These are phyloP conservation scores for Melinaea marsaeus DNA, from an alignment of 2,888 invertebrate species.

Conservation along the genomic window DNA sequence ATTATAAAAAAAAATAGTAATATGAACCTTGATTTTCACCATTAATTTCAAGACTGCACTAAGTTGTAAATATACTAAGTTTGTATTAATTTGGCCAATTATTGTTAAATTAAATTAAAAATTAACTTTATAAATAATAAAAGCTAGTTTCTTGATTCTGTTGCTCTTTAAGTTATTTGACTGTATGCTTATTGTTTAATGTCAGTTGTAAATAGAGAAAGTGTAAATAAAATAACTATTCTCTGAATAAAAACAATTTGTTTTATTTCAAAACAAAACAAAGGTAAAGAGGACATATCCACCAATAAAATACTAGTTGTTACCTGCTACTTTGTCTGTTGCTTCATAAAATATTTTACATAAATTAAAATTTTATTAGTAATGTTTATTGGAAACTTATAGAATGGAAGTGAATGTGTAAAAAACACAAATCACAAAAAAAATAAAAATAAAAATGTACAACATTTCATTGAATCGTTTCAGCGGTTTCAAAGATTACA, in stretches of 20 bases:
- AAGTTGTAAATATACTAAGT: slow-evolving; percentile 56
- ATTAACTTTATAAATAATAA: slow-evolving; percentile 23
- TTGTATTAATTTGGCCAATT: slow-evolving; percentile 12
- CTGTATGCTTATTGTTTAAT: slow-evolving; percentile 45
- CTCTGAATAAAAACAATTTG: slow-evolving; percentile 54
- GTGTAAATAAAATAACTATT: slow-evolving; percentile 71
- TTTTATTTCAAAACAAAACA: slow-evolving; percentile 57
- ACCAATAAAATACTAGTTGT: too few relatives aligned
- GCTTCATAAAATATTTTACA: too few relatives aligned
- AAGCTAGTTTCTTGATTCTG: slow-evolving; percentile 34
- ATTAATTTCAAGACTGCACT: slow-evolving; percentile 62
- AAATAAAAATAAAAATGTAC: too few relatives aligned
- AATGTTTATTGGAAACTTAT: too few relatives aligned
- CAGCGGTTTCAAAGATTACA: too few relatives aligned
- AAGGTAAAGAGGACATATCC: slow-evolving; percentile 18
- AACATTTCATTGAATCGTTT: too few relatives aligned
- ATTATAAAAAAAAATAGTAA: slow-evolving; percentile 35
- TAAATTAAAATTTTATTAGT: too few relatives aligned
- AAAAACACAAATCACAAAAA: too few relatives aligned
- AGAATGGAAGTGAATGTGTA: too few relatives aligned
- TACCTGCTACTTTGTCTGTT: too few relatives aligned
- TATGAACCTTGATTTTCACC: slow-evolving; percentile 9
- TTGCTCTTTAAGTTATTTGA: slow-evolving; percentile 31
- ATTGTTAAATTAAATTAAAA: slow-evolving; percentile 35
- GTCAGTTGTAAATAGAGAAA: slow-evolving; percentile 65